Percentiles rank a stretch among this genome's conserved stretches.
Conservation (phyloP, 1,140 invertebrate species). For the Tetraneura akinire region DNA sequence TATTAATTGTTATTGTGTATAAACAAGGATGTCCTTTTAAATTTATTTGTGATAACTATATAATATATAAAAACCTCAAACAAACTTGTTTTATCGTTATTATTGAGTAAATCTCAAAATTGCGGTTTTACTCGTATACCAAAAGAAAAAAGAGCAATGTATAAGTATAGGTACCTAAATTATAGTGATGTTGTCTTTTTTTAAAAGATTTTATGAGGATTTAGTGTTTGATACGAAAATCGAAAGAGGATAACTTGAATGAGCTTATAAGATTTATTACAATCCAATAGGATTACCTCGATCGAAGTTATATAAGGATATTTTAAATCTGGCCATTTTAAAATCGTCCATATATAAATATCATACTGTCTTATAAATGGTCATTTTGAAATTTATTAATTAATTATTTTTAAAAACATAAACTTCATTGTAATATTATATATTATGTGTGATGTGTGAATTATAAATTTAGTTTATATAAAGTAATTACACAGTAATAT, state of each 20-base stretch:
- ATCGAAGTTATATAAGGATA: constrained; percentile 41
- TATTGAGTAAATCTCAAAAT: neutral
- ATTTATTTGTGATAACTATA: neutral
- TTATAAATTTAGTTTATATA: too few relatives aligned
- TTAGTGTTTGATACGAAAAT: constrained; percentile 28
- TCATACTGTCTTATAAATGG: neutral
- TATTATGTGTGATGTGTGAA: too few relatives aligned
- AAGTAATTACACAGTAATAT: too few relatives aligned
- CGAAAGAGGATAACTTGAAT: constrained; percentile 33
- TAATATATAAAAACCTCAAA: neutral
- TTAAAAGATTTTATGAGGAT: constrained; percentile 6
- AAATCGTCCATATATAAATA: neutral
- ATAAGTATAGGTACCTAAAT: too few relatives aligned
- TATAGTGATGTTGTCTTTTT: neutral
- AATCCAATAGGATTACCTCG: constrained; percentile 17
- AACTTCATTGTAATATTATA: neutral
- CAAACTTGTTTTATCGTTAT: constrained; percentile 5
- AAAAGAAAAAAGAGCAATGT: neutral
- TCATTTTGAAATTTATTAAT: neutral
- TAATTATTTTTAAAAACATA: neutral
- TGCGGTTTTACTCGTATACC: neutral
- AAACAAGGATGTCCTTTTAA: neutral
- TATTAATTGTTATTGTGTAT: too few relatives aligned
- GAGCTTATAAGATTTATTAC: constrained; percentile 21
- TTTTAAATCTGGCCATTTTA: constrained; percentile 18